These are phyloP conservation scores for Adrianichthys oophorus DNA, from an alignment of 2,797 vertebrate genomes.

Conservation along the genomic window DNA sequence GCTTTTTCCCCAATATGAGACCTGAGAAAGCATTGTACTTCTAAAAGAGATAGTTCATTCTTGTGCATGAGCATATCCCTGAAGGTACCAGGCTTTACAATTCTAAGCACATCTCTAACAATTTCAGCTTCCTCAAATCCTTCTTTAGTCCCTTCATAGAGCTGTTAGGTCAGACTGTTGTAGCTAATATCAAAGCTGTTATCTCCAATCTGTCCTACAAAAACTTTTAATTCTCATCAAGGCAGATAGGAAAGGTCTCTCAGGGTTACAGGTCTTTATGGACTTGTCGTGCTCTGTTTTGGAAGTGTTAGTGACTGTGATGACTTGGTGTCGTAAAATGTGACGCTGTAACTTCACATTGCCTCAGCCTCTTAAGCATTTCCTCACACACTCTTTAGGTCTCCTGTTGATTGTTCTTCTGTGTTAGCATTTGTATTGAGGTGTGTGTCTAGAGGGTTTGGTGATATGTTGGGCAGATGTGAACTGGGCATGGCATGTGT, in stretches of 20 bases:
- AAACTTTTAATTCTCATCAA: slow-evolving; percentile 21
- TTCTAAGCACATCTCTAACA: neutral
- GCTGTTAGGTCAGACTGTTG: slow-evolving; percentile 8
- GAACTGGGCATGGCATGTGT: too few species aligned
- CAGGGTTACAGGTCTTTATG: too few species aligned
- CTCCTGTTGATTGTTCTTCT: too few species aligned
- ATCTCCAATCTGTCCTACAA: slow-evolving; percentile 27
- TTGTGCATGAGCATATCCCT: slow-evolving; percentile 27
- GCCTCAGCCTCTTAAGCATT: too few species aligned
- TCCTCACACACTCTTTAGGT: too few species aligned
- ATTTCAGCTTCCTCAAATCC: neutral
- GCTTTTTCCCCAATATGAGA: slow-evolving; percentile 31
- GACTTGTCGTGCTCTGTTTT: too few species aligned
- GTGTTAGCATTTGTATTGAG: too few species aligned
- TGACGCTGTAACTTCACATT: too few species aligned
- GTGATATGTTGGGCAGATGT: too few species aligned
- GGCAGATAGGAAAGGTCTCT: slow-evolving; percentile 13
- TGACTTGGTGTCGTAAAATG: too few species aligned
- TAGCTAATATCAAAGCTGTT: slow-evolving; percentile 21
- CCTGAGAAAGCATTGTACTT: slow-evolving; percentile 31
- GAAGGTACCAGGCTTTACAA: slow-evolving; percentile 32
- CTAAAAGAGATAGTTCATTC: slow-evolving; percentile 1
- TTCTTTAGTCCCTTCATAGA: slow-evolving; percentile 9
- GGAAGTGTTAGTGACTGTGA: too few species aligned
- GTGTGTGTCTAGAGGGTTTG: too few species aligned